Base-by-base conservation (phyloP, 2,797 vertebrate species). In the Hozukius guyotensis region DNA sequence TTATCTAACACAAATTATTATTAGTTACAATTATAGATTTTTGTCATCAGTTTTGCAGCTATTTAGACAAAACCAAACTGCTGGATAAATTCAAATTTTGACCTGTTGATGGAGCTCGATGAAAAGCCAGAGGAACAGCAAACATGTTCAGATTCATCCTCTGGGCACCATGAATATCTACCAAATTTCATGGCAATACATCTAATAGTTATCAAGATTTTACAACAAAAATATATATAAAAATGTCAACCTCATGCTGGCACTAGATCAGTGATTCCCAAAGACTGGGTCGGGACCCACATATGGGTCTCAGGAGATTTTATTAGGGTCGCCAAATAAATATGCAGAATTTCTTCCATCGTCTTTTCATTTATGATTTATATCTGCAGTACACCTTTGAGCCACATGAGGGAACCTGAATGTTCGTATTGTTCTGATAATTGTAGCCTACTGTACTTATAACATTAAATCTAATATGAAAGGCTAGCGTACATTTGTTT, bases 401-500 rank as follows among this genome's bases (percentile, higher is more conserved):
- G 42, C 7, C 42, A 0, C 42, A 46, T 46, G 42, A 46, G 16
- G 42, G 16, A 46, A 16, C 42, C 42, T 46, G 16, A 46, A 46
- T 46, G 16, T 46, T 46, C 7, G 16, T 46, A 46, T 0, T 46
- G 42, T 46, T 46, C 16, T 16, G 42, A 46, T 46, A 46, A 46
- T 0, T 18, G 42, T 46, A 46, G 42, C 42, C 42, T 42, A 16
- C 36, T 38, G 36, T 42, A 42, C 16, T 46, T 46, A 46, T 46
- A 46, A 18, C 42, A 46, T 18, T 46, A 0, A 46, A 46, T 46
- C 42, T 46, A 46, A 46, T 46, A 46, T 46, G 42, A 18, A 46
- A 46, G 16, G 16, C 16, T 46, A 0, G 42, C 16, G 0, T 0
- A 46, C 0, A 46, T 18, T 46, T 46, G 42, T 46, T 46, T 46